Evolutionary conservation across 2,797 vertebrate species (phyloP).

Genomic region (Microchirus variegatus): DNA sequence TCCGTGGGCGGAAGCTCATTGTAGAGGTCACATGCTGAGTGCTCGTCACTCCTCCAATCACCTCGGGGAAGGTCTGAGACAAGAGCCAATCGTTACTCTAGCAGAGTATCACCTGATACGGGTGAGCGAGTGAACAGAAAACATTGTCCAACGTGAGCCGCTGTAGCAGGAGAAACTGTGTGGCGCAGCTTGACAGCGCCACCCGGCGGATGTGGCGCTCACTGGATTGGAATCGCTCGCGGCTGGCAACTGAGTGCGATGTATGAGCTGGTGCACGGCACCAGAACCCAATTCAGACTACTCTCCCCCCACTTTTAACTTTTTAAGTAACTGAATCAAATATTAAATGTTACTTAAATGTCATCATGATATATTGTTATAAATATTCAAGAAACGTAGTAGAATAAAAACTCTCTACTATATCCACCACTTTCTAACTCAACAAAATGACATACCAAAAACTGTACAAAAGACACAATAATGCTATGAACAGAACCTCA

Average conservation of each 20-base stretch:
- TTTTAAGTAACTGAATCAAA: no score
- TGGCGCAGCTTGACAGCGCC: background rate
- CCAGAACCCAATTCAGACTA: conserved; percentile 84
- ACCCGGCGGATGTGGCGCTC: conserved; percentile 46
- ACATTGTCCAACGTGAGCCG: conserved; percentile 1
- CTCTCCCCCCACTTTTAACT: conserved; percentile 76
- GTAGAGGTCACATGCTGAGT: conserved; percentile 85
- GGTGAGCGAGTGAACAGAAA: conserved; percentile 90
- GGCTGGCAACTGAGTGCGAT: conserved; percentile 77
- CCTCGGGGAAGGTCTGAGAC: conserved; percentile 89
- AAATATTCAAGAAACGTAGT: no score
- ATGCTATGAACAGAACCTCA: no score
- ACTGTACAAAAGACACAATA: no score
- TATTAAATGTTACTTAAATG: no score
- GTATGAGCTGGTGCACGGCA: conserved; percentile 68
- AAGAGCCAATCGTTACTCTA: conserved; percentile 82
- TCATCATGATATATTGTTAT: no score
- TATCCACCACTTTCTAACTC: no score
- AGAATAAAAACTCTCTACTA: no score
- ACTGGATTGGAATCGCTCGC: conserved; percentile 83
- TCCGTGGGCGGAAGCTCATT: conserved; percentile 77
- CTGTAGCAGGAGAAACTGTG: conserved; percentile 55
- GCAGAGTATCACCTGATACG: conserved; percentile 83
- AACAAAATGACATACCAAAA: no score
- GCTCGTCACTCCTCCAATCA: conserved; percentile 75